Conservation (phyloP, 2,888 invertebrate genomes). For the Hipparchia sbordonii region DNA sequence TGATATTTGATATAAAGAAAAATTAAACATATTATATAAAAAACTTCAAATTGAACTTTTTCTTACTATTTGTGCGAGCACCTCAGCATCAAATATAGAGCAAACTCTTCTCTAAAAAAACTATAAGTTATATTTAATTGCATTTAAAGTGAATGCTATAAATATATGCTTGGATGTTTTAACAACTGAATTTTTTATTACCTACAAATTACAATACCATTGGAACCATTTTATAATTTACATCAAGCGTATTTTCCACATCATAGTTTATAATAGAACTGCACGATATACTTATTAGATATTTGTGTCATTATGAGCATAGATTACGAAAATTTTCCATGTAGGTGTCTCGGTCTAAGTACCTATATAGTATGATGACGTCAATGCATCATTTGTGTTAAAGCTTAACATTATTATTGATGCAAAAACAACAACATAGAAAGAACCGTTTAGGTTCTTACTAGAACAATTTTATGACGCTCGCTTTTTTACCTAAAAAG, state of each 20-base stretch:
- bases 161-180: too few species aligned
- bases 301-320: slow-evolving; percentile 3
- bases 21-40: too few species aligned
- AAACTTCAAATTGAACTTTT: too few species aligned
- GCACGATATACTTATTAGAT: neutral
- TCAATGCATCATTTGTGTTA: slow-evolving; percentile 1
- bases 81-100: too few species aligned
- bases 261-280: neutral
- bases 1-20: too few species aligned
- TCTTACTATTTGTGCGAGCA: too few species aligned
- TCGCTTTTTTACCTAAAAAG: too few species aligned
- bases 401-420: neutral
- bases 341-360: neutral
- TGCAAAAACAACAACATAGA: neutral
- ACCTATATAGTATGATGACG: neutral
- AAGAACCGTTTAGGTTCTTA: neutral
- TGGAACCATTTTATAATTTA: slow-evolving; percentile 4
- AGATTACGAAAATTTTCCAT: slow-evolving; percentile 13
- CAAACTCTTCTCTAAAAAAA: too few species aligned
- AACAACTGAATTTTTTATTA: too few species aligned
- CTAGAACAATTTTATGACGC: neutral
- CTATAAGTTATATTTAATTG: too few species aligned
- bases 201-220: neutral
- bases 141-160: too few species aligned
- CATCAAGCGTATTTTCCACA: slow-evolving; percentile 3